phyloP scores from a whole-genome alignment of 2,888 invertebrate species.

The Conus canariensis region DNA sequence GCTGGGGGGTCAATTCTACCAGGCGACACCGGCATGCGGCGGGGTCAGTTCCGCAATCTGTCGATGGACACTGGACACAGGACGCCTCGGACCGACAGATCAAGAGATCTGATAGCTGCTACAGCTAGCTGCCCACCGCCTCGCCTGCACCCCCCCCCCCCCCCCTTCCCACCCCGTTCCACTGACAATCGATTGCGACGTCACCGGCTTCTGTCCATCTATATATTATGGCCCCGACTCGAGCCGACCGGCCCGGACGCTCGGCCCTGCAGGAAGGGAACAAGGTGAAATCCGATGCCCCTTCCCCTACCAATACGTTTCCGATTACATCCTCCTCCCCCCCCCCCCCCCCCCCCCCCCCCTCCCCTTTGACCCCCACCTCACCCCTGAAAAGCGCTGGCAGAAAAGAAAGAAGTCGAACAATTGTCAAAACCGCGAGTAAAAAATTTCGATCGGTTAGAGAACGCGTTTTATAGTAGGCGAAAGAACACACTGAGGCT shows the following conservation, averaged over 20 bases:
- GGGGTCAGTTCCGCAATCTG: slow-evolving; percentile 7
- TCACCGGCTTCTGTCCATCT: slow-evolving; percentile 7
- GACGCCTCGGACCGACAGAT: neutral
- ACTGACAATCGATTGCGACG: neutral
- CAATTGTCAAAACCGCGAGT: too few species aligned
- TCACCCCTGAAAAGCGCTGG: neutral
- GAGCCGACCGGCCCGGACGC: neutral
- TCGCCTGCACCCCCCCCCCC: neutral
- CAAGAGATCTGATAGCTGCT: neutral
- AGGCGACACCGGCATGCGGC: neutral
- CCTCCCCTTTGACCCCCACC: neutral
- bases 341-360: neutral
- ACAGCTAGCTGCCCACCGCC: neutral
- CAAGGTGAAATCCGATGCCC: neutral
- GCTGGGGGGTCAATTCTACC: neutral
- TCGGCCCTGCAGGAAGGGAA: neutral
- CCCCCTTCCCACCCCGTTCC: too few species aligned
- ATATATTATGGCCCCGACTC: neutral
- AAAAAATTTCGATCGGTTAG: too few species aligned
- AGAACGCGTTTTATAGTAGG: too few species aligned
- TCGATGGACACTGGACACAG: neutral
- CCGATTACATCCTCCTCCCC: neutral
- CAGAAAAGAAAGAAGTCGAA: neutral
- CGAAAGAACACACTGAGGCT: too few species aligned
- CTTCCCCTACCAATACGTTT: too few species aligned